A percentile compares a stretch with the other conserved stretches of the same genome.
phyloP scores from a whole-genome alignment of 2,888 invertebrate species.

The Campopleginae sp. region DNA sequence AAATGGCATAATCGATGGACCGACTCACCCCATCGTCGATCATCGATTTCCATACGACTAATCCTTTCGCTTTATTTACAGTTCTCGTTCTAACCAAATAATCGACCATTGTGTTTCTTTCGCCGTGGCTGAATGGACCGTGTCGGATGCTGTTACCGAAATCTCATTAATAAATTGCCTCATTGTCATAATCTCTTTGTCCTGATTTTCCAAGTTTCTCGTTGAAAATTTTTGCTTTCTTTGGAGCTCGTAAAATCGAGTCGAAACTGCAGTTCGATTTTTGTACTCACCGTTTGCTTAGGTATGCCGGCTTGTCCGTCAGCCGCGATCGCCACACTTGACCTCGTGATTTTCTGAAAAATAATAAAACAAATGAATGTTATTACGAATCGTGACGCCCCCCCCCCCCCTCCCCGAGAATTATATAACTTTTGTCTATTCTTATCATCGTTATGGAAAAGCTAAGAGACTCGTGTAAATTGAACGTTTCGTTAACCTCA shows the following conservation, averaged over 20 bases:
- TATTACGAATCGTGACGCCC: neutral
- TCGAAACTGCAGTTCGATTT: neutral
- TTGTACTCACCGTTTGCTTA: neutral
- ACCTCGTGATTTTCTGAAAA: neutral
- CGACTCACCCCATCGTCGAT: conserved; percentile 26
- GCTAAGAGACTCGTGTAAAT: too few species aligned
- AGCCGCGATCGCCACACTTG: neutral
- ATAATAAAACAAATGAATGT: neutral
- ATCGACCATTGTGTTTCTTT: neutral
- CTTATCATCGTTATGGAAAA: too few species aligned
- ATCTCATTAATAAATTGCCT: neutral
- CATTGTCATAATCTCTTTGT: too few species aligned
- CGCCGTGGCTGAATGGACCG: neutral
- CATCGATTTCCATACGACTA: conserved; percentile 20
- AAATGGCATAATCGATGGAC: neutral
- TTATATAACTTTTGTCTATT: too few species aligned
- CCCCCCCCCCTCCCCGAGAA: too few species aligned
- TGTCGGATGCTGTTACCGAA: neutral
- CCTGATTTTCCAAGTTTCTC: too few species aligned
- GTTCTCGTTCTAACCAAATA: neutral
- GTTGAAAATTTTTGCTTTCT: neutral
- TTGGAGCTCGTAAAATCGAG: neutral
- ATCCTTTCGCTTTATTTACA: conserved; percentile 13
- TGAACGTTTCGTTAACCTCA: too few species aligned
- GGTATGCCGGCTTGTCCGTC: too few species aligned